Base-by-base conservation (phyloP, 2,888 invertebrate genomes). In the Apeira syringaria region DNA sequence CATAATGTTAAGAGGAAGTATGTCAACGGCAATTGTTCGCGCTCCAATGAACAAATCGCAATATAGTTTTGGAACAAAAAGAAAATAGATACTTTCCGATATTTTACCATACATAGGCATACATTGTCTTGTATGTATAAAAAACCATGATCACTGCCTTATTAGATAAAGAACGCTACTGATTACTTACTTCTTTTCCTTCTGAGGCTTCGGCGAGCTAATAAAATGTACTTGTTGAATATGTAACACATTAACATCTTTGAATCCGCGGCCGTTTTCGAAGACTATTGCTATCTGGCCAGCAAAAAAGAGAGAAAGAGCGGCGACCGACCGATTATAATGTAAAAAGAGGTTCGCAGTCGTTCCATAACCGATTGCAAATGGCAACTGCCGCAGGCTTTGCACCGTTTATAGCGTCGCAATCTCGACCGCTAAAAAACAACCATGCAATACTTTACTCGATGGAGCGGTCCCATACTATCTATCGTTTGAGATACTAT, bases 291-390 rank as follows among this genome's bases (percentile, higher is more conserved):
- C 67, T 74, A 67, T 77, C 70, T 67, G 71, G 63, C 64, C 51
- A 53, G 65, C 64, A 78, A 82, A 84, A n/a, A 83, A 85, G 80
- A 75, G 64, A n/a, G 64, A 79, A 70, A 68, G 70, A 74, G 69
- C 74, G 69, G 70, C 71, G 76, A 77, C 80, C 69, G 71, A 74
- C 78, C 80, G 87, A 86, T 87, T 87, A 86, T 86, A 87, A 81
- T 83, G 75, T 81, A 87, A 87, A 89, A 89, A 87, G 81, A 83
- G 80, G 77, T 83, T 76, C 78, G 81, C 76, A 76, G 74, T 73
- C 86, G 85, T 85, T 83, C 87, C 87, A 87, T 87, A 88, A 88
- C 82, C 78, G 87, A 84, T 88, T 86, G 88, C 86, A 89, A 89
- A 89, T 88, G 84, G 84, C 82, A 76, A 82, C 74, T 71, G 87